phyloP scores from a whole-genome alignment of 2,797 vertebrate genomes.

The Aselliscus stoliczkanus region DNA sequence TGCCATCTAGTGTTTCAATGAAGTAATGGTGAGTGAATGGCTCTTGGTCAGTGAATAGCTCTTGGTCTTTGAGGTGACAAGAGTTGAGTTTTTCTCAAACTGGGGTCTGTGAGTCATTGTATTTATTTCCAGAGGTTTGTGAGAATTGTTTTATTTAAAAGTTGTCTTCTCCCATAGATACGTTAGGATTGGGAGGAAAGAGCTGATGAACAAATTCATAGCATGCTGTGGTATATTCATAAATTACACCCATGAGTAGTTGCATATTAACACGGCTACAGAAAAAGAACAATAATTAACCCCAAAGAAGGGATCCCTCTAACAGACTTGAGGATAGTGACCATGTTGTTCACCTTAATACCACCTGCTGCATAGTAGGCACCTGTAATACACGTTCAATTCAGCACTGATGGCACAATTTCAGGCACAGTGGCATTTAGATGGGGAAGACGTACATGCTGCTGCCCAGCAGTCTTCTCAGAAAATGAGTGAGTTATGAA shows the following conservation, averaged over 20 bases:
- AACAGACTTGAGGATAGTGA: neutral
- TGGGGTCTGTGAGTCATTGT: neutral
- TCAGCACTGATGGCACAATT: neutral
- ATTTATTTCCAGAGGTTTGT: neutral
- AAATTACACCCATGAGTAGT: neutral
- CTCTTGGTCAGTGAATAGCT: neutral
- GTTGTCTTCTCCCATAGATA: neutral
- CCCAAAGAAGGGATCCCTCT: neutral
- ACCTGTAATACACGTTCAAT: fast-evolving
- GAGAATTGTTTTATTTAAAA: neutral
- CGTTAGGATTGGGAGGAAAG: neutral
- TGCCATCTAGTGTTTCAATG: slow-evolving; percentile 72
- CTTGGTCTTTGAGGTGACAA: neutral
- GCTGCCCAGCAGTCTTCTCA: neutral
- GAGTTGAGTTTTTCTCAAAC: neutral
- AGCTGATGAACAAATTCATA: neutral
- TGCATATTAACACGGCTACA: neutral
- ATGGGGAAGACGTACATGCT: neutral
- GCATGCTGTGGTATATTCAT: neutral
- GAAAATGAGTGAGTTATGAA: neutral
- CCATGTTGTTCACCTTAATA: neutral
- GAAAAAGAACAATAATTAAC: neutral
- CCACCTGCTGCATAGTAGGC: neutral
- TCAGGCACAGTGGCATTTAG: too few relatives aligned
- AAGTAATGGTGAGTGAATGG: neutral